A percentile compares a stretch with the other conserved stretches of the same genome.
phyloP scores from a whole-genome alignment of 2,888 invertebrate species.

The Hemistola chrysoprasaria region DNA sequence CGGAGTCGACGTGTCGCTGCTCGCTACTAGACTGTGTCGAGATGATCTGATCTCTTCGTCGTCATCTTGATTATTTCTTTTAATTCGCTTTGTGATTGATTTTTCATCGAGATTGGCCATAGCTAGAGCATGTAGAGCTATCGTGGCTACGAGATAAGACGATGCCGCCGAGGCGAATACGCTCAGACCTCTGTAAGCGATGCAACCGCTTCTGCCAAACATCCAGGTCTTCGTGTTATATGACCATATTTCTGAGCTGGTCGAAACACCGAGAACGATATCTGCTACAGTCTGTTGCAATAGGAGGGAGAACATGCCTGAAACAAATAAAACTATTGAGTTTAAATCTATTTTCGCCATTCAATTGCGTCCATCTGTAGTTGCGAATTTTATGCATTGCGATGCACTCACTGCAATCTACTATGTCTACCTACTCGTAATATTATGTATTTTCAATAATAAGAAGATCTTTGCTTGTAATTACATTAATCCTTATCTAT shows the following conservation, averaged over 20 bases:
- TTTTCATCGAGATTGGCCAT: conserved; percentile 77
- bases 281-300: conserved; percentile 80
- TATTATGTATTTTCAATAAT: too few species aligned
- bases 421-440: too few species aligned
- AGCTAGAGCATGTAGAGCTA: conserved; percentile 82
- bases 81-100: conserved; percentile 52
- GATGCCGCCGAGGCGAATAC: conserved; percentile 80
- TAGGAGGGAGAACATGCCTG: conserved; percentile 77
- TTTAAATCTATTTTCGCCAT: too few species aligned
- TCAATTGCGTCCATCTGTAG: too few species aligned
- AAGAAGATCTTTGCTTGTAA: too few species aligned
- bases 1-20: conserved; percentile 69
- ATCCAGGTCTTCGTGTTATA: conserved; percentile 75
- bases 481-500: too few species aligned
- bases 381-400: too few species aligned
- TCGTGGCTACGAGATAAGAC: conserved; percentile 78
- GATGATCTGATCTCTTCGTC: conserved; percentile 74
- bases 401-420: too few species aligned
- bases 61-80: conserved; percentile 53
- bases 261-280: conserved; percentile 63
- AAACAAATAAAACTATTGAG: conserved; percentile 42
- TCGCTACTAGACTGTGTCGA: conserved; percentile 73
- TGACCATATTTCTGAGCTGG: conserved; percentile 78
- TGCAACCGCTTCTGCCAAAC: conserved; percentile 73
- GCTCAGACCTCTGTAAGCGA: conserved; percentile 78